Conservation (phyloP, 2,113 vertebrate genomes). For the Sphaerodactylus townsendi region DNA sequence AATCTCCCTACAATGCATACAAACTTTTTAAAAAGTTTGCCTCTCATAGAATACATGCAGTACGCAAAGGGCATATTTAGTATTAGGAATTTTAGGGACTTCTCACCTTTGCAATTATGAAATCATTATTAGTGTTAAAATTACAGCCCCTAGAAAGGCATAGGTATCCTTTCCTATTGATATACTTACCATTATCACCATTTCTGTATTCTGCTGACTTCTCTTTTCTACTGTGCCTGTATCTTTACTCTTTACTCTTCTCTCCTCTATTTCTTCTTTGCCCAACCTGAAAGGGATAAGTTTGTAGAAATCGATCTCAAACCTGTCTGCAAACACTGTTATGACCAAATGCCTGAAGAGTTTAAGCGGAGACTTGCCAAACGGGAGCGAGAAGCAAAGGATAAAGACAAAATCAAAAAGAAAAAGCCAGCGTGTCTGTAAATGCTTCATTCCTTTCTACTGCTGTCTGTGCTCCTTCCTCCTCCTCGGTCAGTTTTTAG, state of each 20-base stretch:
- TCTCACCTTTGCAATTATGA: neutral
- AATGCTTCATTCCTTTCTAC: constrained; percentile 73
- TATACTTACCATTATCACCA: constrained; percentile 10
- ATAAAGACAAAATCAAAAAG: constrained; percentile 91
- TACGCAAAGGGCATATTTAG: neutral
- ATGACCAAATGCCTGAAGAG: constrained; percentile 95
- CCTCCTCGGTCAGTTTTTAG: constrained; percentile 85
- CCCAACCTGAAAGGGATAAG: constrained; percentile 86
- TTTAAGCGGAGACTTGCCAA: constrained; percentile 93
- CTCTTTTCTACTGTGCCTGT: constrained; percentile 51
- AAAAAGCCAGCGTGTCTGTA: constrained; percentile 94
- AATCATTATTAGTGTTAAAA: neutral
- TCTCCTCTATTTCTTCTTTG: constrained; percentile 67
- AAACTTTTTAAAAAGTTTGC: neutral
- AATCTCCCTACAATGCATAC: neutral
- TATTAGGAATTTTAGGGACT: neutral
- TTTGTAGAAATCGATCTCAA: constrained; percentile 99
- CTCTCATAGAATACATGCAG: neutral
- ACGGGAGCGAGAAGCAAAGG: constrained; percentile 90
- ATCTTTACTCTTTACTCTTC: constrained; percentile 66
- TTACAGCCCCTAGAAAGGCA: neutral
- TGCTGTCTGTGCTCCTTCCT: constrained; percentile 70
- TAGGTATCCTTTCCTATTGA: constrained; percentile 1
- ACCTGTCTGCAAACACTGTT: constrained; percentile 97
- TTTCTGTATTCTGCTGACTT: constrained; percentile 45